These are phyloP conservation scores for Monopis laevigella DNA, from an alignment of 2,888 invertebrate genomes.

Conservation along the genomic window DNA sequence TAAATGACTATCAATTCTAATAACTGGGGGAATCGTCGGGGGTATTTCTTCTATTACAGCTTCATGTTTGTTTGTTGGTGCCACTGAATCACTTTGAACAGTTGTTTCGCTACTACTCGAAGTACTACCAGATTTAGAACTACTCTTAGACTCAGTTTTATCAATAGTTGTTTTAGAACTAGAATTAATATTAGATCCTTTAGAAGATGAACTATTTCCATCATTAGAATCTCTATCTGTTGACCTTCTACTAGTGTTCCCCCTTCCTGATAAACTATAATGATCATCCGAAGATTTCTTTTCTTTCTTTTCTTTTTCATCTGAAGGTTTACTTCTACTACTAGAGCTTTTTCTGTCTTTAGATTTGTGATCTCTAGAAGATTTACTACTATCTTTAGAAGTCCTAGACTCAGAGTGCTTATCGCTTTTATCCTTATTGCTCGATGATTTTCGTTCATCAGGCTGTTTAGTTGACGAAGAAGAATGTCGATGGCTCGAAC, in stretches of 20 bases:
- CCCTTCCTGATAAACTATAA: slow-evolving; percentile 71
- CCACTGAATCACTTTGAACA: slow-evolving; percentile 60
- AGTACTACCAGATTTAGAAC: slow-evolving; percentile 51
- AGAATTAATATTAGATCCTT: slow-evolving; percentile 46
- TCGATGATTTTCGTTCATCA: slow-evolving; percentile 46
- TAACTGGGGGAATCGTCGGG: slow-evolving; percentile 27
- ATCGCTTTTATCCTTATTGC: slow-evolving; percentile 42
- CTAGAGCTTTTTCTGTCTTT: slow-evolving; percentile 48
- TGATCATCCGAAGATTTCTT: slow-evolving; percentile 76
- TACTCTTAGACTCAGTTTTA: slow-evolving; percentile 48
- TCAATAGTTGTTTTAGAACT: slow-evolving; percentile 40
- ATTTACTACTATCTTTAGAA: slow-evolving; percentile 36
- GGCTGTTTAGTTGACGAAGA: slow-evolving; percentile 37
- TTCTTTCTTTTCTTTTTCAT: slow-evolving; percentile 53
- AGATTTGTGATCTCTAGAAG: slow-evolving; percentile 34
- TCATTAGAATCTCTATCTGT: slow-evolving; percentile 85
- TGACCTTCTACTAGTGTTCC: slow-evolving; percentile 72
- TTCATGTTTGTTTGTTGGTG: slow-evolving; percentile 20
- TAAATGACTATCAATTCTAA: slow-evolving; percentile 47
- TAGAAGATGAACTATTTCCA: slow-evolving; percentile 64
- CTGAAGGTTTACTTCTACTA: slow-evolving; percentile 43
- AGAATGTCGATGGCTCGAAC: slow-evolving; percentile 32
- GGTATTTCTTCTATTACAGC: no score
- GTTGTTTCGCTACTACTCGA: slow-evolving; percentile 58
- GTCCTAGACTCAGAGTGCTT: slow-evolving; percentile 33